Base-by-base conservation (phyloP, 2,888 invertebrate genomes). In the Tinea pellionella region DNA sequence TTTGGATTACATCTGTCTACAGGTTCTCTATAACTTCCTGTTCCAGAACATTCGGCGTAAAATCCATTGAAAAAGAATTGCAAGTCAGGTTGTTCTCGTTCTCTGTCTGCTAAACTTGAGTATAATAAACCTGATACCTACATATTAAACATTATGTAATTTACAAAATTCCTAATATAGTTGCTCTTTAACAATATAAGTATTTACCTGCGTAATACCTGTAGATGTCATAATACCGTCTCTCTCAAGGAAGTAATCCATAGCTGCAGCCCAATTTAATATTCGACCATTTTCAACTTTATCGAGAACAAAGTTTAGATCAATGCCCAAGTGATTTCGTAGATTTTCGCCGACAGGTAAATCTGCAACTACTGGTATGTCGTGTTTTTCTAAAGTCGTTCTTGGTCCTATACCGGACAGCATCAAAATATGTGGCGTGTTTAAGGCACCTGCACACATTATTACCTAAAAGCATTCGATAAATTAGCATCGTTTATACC, bases 31-130 rank as follows among this genome's bases (percentile, higher is more conserved):
- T 83, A 61, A 0, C 67, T 66, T 0, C 92, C 83, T 0, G 69
- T 69, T 8, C 63, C 61, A 0, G 82, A 80, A 63, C 80, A 80
- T 19, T 82, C 91, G 0, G 91, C 90, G 65, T 89, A 83, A 68
- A 89, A 90, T 0, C 91, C 92, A 55, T 89, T 89, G 72, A 92
- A 91, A 75, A 91, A 92, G 65, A 91, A 80, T 66, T 92, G 92
- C 9, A 92, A 67, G 69, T 92, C 92, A 0, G 92, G 92, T 68
- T 91, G 87, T 0, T 67, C 67, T 0, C 75, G 80, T 1, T 75
- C 78, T 2, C 80, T 73, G 63, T 90, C 86, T 0, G 89, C 89
- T 61, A 89, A 84, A 62, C 84, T 89, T 0, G 92, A 90, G 65
- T 90, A 89, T 24, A 90, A 65, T 4, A 90, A 73, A 0, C 90